Base-by-base conservation (phyloP, 2,888 invertebrate genomes). In the Tinea trinotella region DNA sequence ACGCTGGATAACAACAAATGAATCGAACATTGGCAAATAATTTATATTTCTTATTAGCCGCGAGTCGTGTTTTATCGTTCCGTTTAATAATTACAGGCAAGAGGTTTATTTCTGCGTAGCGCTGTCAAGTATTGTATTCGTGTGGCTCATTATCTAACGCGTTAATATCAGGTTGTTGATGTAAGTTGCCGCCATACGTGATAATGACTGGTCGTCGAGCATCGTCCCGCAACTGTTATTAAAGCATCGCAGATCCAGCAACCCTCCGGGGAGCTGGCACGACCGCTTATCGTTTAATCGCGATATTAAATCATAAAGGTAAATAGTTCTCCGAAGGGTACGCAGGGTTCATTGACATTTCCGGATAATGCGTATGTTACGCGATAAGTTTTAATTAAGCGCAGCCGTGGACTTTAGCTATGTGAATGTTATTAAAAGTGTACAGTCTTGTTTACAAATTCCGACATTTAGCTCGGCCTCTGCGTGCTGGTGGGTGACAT, bases 401-500 rank as follows among this genome's bases (percentile, higher is more conserved):
- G 50, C 50, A 24, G 46, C 46, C 50, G 22, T 50, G 50, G 24
- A 50, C 50, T 24, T 50, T 50, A 24, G n/a, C 50, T 24, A 24
- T 35, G 50, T 36, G 54, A 49, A 49, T 55, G 35, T 53, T 55
- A 55, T 46, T 55, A 44, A 52, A 55, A 55, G 40, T 36, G 55
- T 48, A 20, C 24, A 15, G 56, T 56, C 64, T 66, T 67, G 66
- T 73, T 69, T 66, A 69, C 61, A 60, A 60, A 63, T 61, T 60
- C 59, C 61, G 62, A 63, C 67, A 67, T 70, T 64, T 60, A 57
- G 56, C 48, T 55, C 61, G 63, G 63, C 65, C 67, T 68, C 62
- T 59, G 44, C 44, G 17, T 24, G 24, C 13, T 50, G 50, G 24
- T 50, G 50, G 46, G 58, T 68, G 68, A 67, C 69, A 67, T 67